Base-by-base conservation (phyloP, 1,140 invertebrate genomes). In the Zaprionus capensis region DNA sequence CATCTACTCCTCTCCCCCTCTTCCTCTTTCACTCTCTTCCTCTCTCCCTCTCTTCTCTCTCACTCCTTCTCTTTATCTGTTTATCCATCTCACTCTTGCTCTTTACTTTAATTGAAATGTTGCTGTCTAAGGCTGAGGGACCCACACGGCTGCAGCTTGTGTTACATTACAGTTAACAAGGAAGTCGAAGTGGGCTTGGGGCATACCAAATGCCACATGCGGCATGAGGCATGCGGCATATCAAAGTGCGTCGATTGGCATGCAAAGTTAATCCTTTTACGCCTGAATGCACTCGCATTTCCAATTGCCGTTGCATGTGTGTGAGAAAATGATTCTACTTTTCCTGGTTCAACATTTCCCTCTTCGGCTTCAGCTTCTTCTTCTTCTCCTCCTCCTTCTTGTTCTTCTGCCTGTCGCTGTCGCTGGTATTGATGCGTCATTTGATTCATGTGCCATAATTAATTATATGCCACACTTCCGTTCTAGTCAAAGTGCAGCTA, bases 61-160 rank as follows among this genome's bases (percentile, higher is more conserved):
- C 20, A 20, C n/a, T 7, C 26, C 31, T 17, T 20, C 6, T 4
- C 26, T 41, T 7, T 41, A 4, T 58, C 9, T 3, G n/a, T 7
- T 1, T 12, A 1, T 28, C 51, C n/a, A 1, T 20, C 17, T n/a
- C 15, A 2, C 15, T 49, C 22, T 9, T 34, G 34, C 38, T 55
- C 80, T 76, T 72, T 75, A 68, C 77, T 80, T 76, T 87, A 84
- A 87, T 87, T 87, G 84, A 87, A 87, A 88, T 88, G 84, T 84
- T 84, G 81, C 80, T 72, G 73, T 64, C 59, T 55, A 28, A 46
- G n/a, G 53, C 59, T 57, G 75, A 75, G 78, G 67, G 80, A 82
- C 76, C 81, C 82, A 83, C 81, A 83, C 76, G 62, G 67, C 53
- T 76, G 80, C 80, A 53, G 65, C 67, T 82, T 72, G 80, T 63